Conservation (phyloP, 1,140 invertebrate species). For the Argopecten irradians region DNA sequence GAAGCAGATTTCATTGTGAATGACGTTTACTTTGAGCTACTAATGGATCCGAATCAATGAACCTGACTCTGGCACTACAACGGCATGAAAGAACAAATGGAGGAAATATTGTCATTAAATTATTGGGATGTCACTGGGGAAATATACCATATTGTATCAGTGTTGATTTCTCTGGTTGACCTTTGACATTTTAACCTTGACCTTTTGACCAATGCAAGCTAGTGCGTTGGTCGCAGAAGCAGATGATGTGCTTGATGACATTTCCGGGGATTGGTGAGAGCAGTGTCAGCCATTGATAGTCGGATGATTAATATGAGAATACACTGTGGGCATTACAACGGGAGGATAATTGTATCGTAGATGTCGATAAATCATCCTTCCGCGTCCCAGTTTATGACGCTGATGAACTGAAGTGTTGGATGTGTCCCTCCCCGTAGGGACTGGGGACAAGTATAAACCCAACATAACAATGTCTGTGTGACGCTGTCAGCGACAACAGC, state of each 20-base stretch:
- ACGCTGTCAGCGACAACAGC: not conserved
- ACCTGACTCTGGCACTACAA: not conserved
- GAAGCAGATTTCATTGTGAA: not conserved
- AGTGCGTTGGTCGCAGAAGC: not conserved
- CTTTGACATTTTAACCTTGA: not conserved
- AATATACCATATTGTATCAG: conserved; percentile 3
- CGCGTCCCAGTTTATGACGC: not conserved
- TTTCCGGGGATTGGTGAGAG: not conserved
- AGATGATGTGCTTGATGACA: conserved; percentile 6
- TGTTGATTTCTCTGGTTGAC: not conserved
- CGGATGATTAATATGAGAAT: conserved; percentile 2
- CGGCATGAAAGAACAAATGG: not conserved
- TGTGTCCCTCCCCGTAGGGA: not conserved
- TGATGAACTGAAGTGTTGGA: not conserved
- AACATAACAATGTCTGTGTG: not conserved
- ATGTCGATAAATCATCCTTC: not conserved
- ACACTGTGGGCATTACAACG: not conserved
- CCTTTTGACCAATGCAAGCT: not conserved
- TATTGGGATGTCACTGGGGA: conserved; percentile 1
- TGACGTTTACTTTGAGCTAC: not conserved
- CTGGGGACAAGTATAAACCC: not conserved
- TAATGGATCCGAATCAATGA: not conserved
- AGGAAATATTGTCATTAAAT: conserved; percentile 11
- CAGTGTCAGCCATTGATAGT: not conserved
- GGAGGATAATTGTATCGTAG: conserved; percentile 21